Conservation (phyloP, 2,888 invertebrate species). For the Pristionchus arcanus region DNA sequence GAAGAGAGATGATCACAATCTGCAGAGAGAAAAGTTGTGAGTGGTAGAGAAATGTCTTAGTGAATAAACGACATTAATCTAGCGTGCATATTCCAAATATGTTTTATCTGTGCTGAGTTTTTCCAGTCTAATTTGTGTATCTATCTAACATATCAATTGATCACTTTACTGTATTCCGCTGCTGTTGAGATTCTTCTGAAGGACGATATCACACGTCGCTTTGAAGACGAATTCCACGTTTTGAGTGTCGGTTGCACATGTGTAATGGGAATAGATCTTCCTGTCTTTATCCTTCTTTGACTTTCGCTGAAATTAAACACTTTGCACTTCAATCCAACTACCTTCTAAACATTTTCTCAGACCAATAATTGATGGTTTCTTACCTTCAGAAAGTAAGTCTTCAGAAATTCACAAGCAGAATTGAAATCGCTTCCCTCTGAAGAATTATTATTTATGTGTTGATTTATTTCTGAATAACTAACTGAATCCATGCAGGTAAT, state of each 20-base stretch:
- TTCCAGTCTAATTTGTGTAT: not conserved
- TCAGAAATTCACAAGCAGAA: conserved; percentile 11
- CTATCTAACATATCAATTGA: not conserved
- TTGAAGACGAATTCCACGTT: conserved; percentile 62
- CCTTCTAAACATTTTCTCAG: no score
- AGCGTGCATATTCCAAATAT: not conserved
- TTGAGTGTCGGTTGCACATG: conserved; percentile 59
- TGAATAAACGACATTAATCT: no score
- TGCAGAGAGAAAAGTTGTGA: not conserved
- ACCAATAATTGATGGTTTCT: not conserved
- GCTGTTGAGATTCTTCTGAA: conserved; percentile 58
- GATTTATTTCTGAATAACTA: not conserved
- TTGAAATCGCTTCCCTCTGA: conserved; percentile 17
- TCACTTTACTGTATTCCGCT: conserved; percentile 53
- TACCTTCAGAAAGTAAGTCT: conserved; percentile 52
- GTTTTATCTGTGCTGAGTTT: not conserved
- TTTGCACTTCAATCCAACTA: not conserved
- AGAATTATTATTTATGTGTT: not conserved
- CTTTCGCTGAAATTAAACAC: conserved; percentile 18
- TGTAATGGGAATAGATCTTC: conserved; percentile 61
- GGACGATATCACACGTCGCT: conserved; percentile 62
- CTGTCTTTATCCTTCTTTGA: conserved; percentile 53
- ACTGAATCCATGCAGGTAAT: conserved; percentile 59
- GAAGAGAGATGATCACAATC: not conserved
- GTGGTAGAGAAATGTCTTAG: not conserved